phyloP scores from a whole-genome alignment of 35 echinoderm and acorn worm genomes.

The Amphiura filiformis region DNA sequence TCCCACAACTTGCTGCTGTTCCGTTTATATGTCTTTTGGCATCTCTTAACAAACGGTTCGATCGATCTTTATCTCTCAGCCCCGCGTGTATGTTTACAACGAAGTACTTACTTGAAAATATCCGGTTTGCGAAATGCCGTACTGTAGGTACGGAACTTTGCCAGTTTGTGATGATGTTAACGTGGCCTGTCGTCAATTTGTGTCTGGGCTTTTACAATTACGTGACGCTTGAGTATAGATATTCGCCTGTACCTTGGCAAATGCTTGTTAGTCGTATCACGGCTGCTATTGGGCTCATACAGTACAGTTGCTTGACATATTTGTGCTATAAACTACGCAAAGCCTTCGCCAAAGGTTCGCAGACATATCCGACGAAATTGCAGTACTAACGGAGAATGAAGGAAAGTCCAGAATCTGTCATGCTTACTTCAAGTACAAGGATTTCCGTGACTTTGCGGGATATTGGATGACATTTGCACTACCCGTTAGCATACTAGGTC shows the following conservation, averaged over 20 bases:
- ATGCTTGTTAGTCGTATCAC: not conserved
- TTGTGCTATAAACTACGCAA: not conserved
- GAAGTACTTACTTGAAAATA: not conserved
- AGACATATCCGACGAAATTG: not conserved
- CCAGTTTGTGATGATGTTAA: not conserved
- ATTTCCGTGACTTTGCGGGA: not conserved
- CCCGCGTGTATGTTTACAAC: not conserved
- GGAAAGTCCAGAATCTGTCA: not conserved
- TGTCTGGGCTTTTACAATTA: not conserved
- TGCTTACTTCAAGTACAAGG: not conserved
- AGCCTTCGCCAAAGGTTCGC: not conserved
- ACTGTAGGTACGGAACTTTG: not conserved
- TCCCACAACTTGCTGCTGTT: not conserved
- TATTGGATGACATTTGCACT: conserved; percentile 2
- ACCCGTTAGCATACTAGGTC: not conserved
- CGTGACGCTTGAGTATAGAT: not conserved
- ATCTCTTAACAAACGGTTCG: not conserved
- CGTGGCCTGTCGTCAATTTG: not conserved
- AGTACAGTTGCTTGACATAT: not conserved
- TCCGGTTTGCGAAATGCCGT: not conserved
- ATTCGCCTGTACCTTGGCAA: not conserved
- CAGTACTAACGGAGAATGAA: not conserved
- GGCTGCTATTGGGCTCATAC: not conserved
- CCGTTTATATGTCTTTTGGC: not conserved
- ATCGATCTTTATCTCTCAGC: not conserved